phyloP scores from a whole-genome alignment of 2,888 invertebrate genomes.

The Dasypogon diadema region DNA sequence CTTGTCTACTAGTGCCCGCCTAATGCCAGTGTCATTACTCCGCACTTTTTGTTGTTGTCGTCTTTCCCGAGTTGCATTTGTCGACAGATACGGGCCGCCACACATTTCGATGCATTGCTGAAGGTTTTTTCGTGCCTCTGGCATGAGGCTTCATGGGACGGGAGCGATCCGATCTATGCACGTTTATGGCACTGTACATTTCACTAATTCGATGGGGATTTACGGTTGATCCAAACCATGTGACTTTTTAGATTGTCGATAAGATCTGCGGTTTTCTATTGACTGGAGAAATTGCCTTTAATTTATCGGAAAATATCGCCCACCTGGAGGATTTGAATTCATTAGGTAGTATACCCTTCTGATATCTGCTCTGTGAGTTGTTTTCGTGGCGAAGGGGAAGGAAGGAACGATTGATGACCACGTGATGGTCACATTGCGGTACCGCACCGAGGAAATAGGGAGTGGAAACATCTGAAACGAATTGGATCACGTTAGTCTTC shows the following conservation, averaged over 20 bases:
- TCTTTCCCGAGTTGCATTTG: neutral
- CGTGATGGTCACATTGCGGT: too few relatives aligned
- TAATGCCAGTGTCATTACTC: slow-evolving; percentile 55
- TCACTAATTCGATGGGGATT: neutral
- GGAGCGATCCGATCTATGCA: neutral
- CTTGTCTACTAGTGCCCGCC: slow-evolving; percentile 35
- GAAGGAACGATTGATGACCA: too few relatives aligned
- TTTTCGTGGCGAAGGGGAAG: too few relatives aligned
- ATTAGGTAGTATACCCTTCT: too few relatives aligned
- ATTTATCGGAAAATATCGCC: neutral
- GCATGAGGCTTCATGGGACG: neutral
- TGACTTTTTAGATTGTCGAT: neutral
- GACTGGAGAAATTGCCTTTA: neutral
- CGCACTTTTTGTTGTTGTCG: neutral
- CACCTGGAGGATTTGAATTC: neutral
- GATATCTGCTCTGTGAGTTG: too few relatives aligned
- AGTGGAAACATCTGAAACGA: too few relatives aligned
- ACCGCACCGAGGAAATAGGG: too few relatives aligned
- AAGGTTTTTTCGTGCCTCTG: neutral
- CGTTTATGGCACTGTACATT: too few relatives aligned
- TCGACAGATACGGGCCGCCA: neutral
- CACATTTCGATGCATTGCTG: neutral
- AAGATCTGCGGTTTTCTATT: neutral
- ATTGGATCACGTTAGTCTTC: too few relatives aligned
- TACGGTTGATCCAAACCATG: neutral